These are phyloP conservation scores for Hymenochirus boettgeri DNA, from an alignment of 2,113 vertebrate genomes.

Conservation along the genomic window DNA sequence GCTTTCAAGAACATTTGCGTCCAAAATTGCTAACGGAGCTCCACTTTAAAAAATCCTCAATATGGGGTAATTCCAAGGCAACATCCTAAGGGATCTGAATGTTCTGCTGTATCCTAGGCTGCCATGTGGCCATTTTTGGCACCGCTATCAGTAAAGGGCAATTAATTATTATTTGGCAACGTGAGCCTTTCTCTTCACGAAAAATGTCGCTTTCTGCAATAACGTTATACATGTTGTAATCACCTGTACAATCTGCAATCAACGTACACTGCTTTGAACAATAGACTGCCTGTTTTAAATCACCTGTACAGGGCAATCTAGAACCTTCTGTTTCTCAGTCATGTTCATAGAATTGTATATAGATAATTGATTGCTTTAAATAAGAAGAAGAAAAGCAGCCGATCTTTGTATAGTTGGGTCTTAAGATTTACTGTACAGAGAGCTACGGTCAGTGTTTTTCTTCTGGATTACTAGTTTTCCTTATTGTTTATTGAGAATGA, in stretches of 20 bases:
- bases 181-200: slow-evolving; percentile 63
- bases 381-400: slow-evolving; percentile 80
- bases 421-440: slow-evolving; percentile 85
- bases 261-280: slow-evolving; percentile 71
- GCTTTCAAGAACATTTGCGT: slow-evolving; percentile 98
- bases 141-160: slow-evolving; percentile 23
- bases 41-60: slow-evolving; percentile 82
- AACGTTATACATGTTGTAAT: slow-evolving; percentile 82
- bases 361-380: slow-evolving; percentile 85
- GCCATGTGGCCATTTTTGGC: slow-evolving; percentile 17
- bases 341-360: slow-evolving; percentile 91
- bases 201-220: slow-evolving; percentile 82
- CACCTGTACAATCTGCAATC: slow-evolving; percentile 73
- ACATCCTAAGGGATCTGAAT: slow-evolving; percentile 75
- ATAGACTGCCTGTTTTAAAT: slow-evolving; percentile 71
- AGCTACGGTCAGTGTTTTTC: slow-evolving; percentile 58
- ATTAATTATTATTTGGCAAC: slow-evolving; percentile 54
- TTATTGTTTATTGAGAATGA: slow-evolving; percentile 55
- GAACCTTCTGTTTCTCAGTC: slow-evolving; percentile 82
- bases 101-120: slow-evolving; percentile 65
- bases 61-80: slow-evolving; percentile 68
- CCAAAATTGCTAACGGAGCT: slow-evolving; percentile 96
- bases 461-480: slow-evolving; percentile 71
- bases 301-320: slow-evolving; percentile 90
- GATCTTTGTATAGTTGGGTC: slow-evolving; percentile 87